Evolutionary conservation across 2,888 invertebrate species (phyloP).

Genomic region (Octonoba sinensis): DNA sequence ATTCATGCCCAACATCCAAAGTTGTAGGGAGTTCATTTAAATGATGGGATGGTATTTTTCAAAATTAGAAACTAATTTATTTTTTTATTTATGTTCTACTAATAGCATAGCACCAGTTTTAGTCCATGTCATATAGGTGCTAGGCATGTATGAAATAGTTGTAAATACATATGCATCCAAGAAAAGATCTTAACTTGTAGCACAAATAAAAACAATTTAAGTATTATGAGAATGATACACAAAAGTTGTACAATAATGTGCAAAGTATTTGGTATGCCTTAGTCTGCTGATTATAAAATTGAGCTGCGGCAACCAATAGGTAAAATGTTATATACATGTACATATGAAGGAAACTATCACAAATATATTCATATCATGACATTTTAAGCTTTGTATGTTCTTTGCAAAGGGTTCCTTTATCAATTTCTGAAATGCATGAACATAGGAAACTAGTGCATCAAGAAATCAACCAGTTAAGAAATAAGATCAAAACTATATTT

Average conservation of each 20-base stretch:
- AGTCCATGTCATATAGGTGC: too few relatives aligned
- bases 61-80: too few relatives aligned
- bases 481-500: neutral
- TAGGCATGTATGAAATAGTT: too few relatives aligned
- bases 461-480: slow-evolving; percentile 5
- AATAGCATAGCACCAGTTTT: too few relatives aligned
- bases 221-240: too few relatives aligned
- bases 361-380: slow-evolving; percentile 27
- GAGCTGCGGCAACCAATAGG: slow-evolving; percentile 42
- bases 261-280: slow-evolving; percentile 30
- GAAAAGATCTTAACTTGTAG: too few relatives aligned
- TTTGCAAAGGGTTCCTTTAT: slow-evolving; percentile 36
- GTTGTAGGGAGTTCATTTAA: too few relatives aligned
- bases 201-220: too few relatives aligned
- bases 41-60: too few relatives aligned
- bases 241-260: slow-evolving; percentile 4
- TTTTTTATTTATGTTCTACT: too few relatives aligned
- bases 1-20: too few relatives aligned
- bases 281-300: slow-evolving; percentile 40
- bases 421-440: slow-evolving; percentile 1
- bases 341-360: slow-evolving; percentile 22
- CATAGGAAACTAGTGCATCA: slow-evolving; percentile 16
- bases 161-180: too few relatives aligned
- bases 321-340: slow-evolving; percentile 23
- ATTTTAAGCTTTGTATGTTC: neutral